Evolutionary conservation across 1,140 invertebrate species (phyloP).

Genomic region (Lepidurus packardi): DNA sequence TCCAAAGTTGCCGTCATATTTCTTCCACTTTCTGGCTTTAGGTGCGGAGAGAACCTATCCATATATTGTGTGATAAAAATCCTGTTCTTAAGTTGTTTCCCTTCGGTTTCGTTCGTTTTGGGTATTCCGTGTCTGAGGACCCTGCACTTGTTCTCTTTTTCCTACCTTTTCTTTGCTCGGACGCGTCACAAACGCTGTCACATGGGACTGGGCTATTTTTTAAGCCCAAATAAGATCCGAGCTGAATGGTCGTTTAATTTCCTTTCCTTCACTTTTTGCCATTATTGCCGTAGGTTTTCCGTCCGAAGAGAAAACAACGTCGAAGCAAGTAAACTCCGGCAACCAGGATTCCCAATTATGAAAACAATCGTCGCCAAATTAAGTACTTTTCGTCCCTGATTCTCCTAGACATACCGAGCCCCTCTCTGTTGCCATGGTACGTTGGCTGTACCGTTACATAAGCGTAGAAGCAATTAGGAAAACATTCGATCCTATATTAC

Average conservation of each 20-base stretch:
- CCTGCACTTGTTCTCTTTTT: too few species aligned
- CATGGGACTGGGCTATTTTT: not conserved
- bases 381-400: too few species aligned
- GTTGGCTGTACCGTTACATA: too few species aligned
- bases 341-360: not conserved
- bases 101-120: not conserved
- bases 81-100: not conserved
- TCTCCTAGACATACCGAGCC: too few species aligned
- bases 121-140: not conserved
- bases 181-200: not conserved
- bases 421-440: too few species aligned
- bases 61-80: not conserved
- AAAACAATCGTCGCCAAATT: not conserved
- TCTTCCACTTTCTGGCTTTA: not conserved
- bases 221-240: not conserved
- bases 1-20: slow-evolving; percentile 7
- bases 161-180: too few species aligned
- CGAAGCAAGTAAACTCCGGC: not conserved
- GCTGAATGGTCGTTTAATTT: slow-evolving; percentile 9
- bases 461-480: too few species aligned
- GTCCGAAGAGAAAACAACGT: not conserved
- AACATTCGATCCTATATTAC: too few species aligned
- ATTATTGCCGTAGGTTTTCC: not conserved
- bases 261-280: not conserved
- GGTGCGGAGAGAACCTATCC: not conserved